phyloP scores from a whole-genome alignment of 1,140 invertebrate genomes.

The Zaprionus nigranus region DNA sequence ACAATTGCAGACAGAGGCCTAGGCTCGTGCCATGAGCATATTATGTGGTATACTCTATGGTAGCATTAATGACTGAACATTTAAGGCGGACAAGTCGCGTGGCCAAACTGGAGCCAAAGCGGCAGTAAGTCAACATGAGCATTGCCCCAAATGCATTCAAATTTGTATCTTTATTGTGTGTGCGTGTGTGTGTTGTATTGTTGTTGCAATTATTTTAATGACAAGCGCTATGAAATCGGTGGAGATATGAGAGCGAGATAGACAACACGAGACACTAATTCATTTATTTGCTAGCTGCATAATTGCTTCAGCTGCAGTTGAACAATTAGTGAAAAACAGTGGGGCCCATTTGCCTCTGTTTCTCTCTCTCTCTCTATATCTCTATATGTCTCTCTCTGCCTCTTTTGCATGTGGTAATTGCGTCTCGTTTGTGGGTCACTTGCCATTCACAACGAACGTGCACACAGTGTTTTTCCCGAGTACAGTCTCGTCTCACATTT shows the following conservation, averaged over 20 bases:
- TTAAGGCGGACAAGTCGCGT: slow-evolving; percentile 32
- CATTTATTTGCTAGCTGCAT: slow-evolving; percentile 39
- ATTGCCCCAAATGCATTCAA: slow-evolving; percentile 42
- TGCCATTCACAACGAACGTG: slow-evolving; percentile 17
- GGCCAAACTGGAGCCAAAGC: slow-evolving; percentile 17
- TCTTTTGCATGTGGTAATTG: slow-evolving; percentile 16
- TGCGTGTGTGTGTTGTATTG: not conserved
- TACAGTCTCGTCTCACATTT: slow-evolving; percentile 22
- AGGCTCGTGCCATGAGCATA: slow-evolving; percentile 8
- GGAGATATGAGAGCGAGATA: slow-evolving; percentile 35
- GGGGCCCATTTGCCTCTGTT: not conserved
- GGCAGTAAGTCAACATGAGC: slow-evolving; percentile 32
- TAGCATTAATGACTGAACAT: slow-evolving; percentile 1
- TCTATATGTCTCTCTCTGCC: not conserved
- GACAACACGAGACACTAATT: slow-evolving; percentile 23
- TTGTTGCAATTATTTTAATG: slow-evolving; percentile 43
- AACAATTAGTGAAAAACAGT: slow-evolving; percentile 40
- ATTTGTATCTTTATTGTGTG: slow-evolving; percentile 23
- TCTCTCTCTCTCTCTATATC: not conserved
- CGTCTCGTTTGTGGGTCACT: slow-evolving; percentile 25
- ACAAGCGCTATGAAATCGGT: slow-evolving; percentile 32
- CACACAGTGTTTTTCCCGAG: not conserved
- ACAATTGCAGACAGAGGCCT: slow-evolving; percentile 4
- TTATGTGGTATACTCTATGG: slow-evolving; percentile 2
- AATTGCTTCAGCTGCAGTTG: slow-evolving; percentile 48